A percentile compares a stretch with the other conserved stretches of the same genome.
phyloP scores from a whole-genome alignment of 2,797 vertebrate species.

The Anguilla marmorata region DNA sequence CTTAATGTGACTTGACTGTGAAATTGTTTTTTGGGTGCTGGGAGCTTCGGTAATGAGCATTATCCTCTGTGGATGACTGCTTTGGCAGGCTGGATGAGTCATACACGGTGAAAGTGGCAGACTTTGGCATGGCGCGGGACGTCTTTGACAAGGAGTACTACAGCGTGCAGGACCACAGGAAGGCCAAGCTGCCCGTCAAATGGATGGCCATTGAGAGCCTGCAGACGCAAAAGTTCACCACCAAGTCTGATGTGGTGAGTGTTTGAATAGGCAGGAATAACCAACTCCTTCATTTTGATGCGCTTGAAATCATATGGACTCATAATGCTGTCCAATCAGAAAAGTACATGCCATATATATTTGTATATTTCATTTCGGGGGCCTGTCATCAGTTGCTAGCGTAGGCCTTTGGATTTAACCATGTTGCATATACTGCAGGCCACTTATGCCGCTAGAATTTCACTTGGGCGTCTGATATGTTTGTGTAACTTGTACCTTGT shows the following conservation, averaged over 20 bases:
- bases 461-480: neutral
- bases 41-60: neutral
- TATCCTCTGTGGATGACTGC: neutral
- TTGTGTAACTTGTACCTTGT: neutral
- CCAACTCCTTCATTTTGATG: neutral
- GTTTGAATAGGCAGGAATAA: neutral
- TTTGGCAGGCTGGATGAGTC: slow-evolving; percentile 87
- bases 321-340: neutral
- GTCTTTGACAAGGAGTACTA: slow-evolving; percentile 96
- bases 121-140: slow-evolving; percentile 92
- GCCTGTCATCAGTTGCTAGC: neutral
- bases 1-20: neutral
- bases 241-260: slow-evolving; percentile 93
- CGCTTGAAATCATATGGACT: neutral
- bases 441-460: neutral
- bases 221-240: slow-evolving; percentile 95
- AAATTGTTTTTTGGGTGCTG: neutral
- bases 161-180: slow-evolving; percentile 82
- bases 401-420: neutral
- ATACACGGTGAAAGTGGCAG: slow-evolving; percentile 92
- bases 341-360: neutral
- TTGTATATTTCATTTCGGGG: neutral
- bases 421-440: neutral
- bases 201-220: slow-evolving; percentile 98
- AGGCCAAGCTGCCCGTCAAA: slow-evolving; percentile 88